Conservation (phyloP, 2,797 vertebrate genomes). For the Malacoctenus gilli region DNA sequence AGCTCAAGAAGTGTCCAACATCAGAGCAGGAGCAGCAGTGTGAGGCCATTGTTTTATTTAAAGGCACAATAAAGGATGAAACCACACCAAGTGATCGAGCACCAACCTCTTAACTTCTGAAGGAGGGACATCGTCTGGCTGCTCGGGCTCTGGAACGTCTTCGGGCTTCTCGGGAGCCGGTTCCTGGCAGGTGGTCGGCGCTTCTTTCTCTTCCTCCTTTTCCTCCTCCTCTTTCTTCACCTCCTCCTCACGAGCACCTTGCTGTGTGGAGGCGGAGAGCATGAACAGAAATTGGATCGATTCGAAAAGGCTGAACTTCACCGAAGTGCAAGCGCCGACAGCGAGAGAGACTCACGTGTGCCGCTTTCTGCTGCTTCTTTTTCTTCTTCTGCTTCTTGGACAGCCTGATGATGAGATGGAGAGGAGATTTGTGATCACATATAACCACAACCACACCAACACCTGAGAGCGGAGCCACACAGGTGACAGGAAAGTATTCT, state of each 20-base stretch:
- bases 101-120: conserved; percentile 73
- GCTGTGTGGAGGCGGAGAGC: background rate
- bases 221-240: conserved; percentile 50
- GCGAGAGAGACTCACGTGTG: conserved; percentile 73
- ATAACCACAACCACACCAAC: too few species aligned
- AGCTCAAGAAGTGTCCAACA: too few species aligned
- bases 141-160: conserved; percentile 30
- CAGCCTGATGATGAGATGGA: conserved; percentile 82
- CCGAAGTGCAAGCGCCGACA: background rate
- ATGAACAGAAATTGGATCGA: background rate
- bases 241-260: conserved; percentile 58
- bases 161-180: conserved; percentile 22
- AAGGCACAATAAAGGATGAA: too few species aligned
- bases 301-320: background rate
- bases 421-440: too few species aligned
- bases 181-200: conserved; percentile 30
- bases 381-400: conserved; percentile 96
- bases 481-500: background rate
- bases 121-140: conserved; percentile 45
- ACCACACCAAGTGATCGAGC: too few species aligned
- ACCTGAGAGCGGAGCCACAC: too few species aligned
- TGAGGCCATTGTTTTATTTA: too few species aligned
- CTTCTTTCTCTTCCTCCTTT: conserved; percentile 15
- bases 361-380: conserved; percentile 86
- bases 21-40: too few species aligned